Conservation (phyloP, 2,888 invertebrate species). For the Metacarcinus magister region DNA sequence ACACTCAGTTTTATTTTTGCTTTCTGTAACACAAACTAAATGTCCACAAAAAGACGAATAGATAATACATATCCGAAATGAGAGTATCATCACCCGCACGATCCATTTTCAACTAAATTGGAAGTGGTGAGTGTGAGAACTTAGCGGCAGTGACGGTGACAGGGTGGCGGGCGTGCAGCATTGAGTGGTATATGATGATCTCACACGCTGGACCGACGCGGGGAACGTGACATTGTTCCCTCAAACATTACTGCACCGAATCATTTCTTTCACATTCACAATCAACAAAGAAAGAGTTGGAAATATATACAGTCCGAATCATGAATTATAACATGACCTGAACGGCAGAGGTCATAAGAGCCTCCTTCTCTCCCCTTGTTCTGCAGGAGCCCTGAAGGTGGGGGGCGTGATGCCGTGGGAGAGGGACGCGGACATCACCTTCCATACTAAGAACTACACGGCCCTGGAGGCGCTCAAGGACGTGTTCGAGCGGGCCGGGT, state of each 20-base stretch:
- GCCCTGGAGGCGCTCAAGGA: conserved; percentile 80
- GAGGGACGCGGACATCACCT: conserved; percentile 84
- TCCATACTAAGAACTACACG: conserved; percentile 83
- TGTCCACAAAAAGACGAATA: too few relatives aligned
- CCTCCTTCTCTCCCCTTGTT: not conserved
- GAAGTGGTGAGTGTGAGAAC: not conserved
- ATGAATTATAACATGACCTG: too few relatives aligned
- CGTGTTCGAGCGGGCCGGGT: conserved; percentile 75
- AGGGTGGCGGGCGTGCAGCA: not conserved
- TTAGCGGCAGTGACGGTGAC: not conserved
- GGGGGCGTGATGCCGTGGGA: conserved; percentile 84
- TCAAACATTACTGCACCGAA: too few relatives aligned
- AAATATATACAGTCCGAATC: too few relatives aligned
- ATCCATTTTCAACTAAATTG: not conserved
- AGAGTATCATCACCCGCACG: too few relatives aligned
- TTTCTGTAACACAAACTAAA: too few relatives aligned
- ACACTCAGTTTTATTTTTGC: too few relatives aligned
- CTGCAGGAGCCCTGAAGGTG: conserved; percentile 84
- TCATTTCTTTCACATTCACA: too few relatives aligned
- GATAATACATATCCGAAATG: not conserved
- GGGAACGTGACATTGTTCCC: too few relatives aligned
- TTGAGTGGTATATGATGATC: not conserved
- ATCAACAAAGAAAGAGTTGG: too few relatives aligned
- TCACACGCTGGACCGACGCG: not conserved
- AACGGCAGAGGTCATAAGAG: too few relatives aligned